These are phyloP conservation scores for Peribatodes rhomboidaria DNA, from an alignment of 2,888 invertebrate species.

Conservation along the genomic window DNA sequence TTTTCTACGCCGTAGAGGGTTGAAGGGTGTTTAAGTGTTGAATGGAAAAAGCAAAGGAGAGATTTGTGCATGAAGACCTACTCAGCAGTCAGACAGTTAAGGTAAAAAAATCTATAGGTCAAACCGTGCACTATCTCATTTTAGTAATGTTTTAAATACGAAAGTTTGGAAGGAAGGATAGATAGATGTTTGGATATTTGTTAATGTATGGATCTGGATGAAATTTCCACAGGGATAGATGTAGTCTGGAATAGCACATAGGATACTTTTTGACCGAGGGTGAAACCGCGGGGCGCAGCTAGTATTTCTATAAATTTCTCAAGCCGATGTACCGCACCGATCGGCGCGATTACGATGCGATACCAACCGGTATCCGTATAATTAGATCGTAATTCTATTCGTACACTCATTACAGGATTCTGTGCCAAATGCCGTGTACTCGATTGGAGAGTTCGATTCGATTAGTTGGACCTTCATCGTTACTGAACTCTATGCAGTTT, in stretches of 20 bases:
- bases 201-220: too few species aligned
- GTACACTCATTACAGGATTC: conserved; percentile 62
- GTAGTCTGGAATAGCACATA: too few species aligned
- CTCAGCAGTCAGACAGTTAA: not conserved
- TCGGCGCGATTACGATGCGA: conserved; percentile 34
- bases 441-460: conserved; percentile 27
- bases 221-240: too few species aligned
- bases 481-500: conserved; percentile 8
- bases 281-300: too few species aligned
- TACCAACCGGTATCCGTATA: conserved; percentile 69
- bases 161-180: too few species aligned
- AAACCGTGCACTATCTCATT: not conserved
- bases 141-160: too few species aligned
- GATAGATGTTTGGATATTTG: too few species aligned
- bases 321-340: conserved; percentile 23
- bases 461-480: conserved; percentile 32
- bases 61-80: not conserved
- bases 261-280: too few species aligned
- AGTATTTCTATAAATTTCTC: conserved; percentile 2
- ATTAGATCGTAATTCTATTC: conserved; percentile 78
- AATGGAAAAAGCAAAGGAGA: too few species aligned
- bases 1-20: too few species aligned
- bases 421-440: conserved; percentile 52
- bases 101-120: not conserved
- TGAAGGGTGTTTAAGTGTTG: too few species aligned